These are phyloP conservation scores for Isurus oxyrinchus DNA, from an alignment of 2,113 vertebrate species.

Conservation along the genomic window DNA sequence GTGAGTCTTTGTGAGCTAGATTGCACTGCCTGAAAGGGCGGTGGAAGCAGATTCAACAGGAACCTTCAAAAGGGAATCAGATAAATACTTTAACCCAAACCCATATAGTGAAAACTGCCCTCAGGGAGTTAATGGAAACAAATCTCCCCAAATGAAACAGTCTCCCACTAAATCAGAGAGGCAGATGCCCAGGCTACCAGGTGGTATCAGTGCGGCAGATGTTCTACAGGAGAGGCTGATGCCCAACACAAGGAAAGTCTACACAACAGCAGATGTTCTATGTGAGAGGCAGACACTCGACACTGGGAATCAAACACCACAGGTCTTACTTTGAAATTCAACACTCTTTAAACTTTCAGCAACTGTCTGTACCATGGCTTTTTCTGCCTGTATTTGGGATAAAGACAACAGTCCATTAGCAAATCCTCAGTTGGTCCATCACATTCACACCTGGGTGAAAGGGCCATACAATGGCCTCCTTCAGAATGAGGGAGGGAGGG, in stretches of 20 bases:
- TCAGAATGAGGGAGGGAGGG: not conserved
- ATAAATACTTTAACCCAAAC: not conserved
- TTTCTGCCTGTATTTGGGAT: slow-evolving; percentile 43
- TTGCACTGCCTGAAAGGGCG: not conserved
- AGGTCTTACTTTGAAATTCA: slow-evolving; percentile 49
- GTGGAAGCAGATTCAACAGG: not conserved
- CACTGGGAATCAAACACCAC: not conserved
- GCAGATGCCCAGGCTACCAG: not conserved
- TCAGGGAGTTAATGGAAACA: not conserved
- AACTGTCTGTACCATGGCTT: slow-evolving; percentile 46
- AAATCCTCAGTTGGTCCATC: not conserved
- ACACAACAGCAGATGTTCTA: not conserved
- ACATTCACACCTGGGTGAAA: not conserved
- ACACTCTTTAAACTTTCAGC: slow-evolving; percentile 45
- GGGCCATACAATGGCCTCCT: not conserved
- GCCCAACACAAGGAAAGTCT: not conserved
- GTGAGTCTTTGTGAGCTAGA: too few species aligned
- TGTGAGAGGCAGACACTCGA: not conserved
- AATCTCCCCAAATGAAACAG: not conserved
- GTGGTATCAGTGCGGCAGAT: not conserved
- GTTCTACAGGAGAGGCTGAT: not conserved
- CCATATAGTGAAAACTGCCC: not conserved
- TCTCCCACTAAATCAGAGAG: not conserved
- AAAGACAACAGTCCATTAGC: not conserved
- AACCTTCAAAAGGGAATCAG: too few species aligned